Conservation (phyloP, 2,888 invertebrate genomes). For the Eupithecia exiguata region DNA sequence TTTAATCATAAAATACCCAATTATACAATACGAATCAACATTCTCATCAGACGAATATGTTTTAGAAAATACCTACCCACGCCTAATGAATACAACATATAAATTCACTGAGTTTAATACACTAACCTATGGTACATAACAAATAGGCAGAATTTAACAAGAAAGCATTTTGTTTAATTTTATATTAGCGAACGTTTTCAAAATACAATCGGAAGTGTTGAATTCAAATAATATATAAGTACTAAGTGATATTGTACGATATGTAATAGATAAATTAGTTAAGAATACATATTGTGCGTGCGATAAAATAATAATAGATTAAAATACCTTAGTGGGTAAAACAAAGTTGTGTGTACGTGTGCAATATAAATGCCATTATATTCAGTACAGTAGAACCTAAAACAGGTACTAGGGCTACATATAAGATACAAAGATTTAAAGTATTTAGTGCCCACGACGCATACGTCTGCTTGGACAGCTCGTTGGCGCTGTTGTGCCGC, state of each 20-base stretch:
- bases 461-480: too few relatives aligned
- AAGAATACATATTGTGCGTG: conserved; percentile 22
- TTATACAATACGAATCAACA: background rate
- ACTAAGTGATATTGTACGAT: conserved; percentile 7
- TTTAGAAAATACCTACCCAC: background rate
- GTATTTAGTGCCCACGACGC: too few relatives aligned
- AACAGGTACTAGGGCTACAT: background rate
- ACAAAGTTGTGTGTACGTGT: conserved; percentile 8
- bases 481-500: too few relatives aligned
- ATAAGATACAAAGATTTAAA: background rate
- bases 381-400: background rate
- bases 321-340: background rate
- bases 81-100: conserved; percentile 16
- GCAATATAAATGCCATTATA: conserved; percentile 27
- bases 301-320: conserved; percentile 6
- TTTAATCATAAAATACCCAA: conserved; percentile 15
- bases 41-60: background rate
- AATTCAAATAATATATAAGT: background rate
- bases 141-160: background rate
- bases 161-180: background rate
- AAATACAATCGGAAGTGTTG: background rate
- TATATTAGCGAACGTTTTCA: background rate
- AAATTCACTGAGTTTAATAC: background rate
- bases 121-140: background rate
- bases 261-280: background rate